These are phyloP conservation scores for Leucoraja erinaceus DNA, from an alignment of 2,113 vertebrate genomes.

Conservation along the genomic window DNA sequence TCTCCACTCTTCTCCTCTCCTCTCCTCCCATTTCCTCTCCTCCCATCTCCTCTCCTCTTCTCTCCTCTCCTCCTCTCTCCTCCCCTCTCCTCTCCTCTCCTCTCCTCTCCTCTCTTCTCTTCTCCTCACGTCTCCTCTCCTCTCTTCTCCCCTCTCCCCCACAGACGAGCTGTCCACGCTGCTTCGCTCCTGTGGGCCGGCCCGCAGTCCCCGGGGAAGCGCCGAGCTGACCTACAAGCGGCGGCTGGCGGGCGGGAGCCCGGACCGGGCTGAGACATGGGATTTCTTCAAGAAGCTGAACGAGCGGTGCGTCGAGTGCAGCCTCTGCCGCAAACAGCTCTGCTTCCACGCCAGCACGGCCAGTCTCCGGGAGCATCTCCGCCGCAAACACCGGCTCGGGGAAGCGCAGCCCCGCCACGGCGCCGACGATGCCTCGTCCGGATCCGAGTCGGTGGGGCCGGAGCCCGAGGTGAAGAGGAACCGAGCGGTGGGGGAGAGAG, in stretches of 20 bases:
- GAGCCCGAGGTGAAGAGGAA: conserved; percentile 39
- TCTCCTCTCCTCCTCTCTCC: neutral
- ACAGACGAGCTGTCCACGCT: neutral
- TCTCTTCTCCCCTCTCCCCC: too few relatives aligned
- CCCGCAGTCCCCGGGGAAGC: neutral
- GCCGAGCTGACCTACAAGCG: neutral
- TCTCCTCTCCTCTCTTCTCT: neutral
- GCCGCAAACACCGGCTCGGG: conserved; percentile 53
- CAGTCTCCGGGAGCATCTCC: conserved; percentile 57
- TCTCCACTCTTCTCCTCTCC: neutral
- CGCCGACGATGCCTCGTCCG: conserved; percentile 49
- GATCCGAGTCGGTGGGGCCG: conserved; percentile 41
- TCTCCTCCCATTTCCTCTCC: too few relatives aligned
- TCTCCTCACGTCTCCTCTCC: neutral
- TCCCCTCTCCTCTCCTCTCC: neutral
- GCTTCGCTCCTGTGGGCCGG: neutral
- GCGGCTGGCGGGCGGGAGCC: conserved; percentile 40
- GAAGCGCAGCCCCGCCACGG: conserved; percentile 42
- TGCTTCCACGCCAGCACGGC: conserved; percentile 61
- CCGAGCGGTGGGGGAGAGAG: conserved; percentile 37
- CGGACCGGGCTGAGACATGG: conserved; percentile 56
- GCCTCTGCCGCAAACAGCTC: conserved; percentile 57
- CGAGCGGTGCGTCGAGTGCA: conserved; percentile 55
- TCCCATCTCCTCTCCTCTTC: neutral
- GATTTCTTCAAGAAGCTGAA: conserved; percentile 57